phyloP scores from a whole-genome alignment of 2,888 invertebrate species.

The Sisyra nigra region DNA sequence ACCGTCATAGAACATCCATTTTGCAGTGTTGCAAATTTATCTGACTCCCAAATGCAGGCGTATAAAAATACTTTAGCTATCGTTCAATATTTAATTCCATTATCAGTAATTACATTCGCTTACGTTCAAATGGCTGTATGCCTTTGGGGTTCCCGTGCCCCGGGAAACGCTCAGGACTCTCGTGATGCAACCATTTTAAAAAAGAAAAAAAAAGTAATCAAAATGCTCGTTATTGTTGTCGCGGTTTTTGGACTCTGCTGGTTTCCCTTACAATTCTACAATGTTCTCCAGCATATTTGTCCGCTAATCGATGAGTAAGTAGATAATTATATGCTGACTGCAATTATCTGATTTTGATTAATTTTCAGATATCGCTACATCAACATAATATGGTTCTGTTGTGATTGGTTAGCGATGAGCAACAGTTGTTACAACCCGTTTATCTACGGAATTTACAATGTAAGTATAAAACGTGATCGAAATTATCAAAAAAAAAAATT shows the following conservation, averaged over 20 bases:
- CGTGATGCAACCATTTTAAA: slow-evolving; percentile 63
- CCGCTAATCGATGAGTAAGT: slow-evolving; percentile 54
- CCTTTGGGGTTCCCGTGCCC: slow-evolving; percentile 64
- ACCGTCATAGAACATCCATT: slow-evolving; percentile 36
- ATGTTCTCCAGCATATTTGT: slow-evolving; percentile 52
- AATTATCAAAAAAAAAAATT: background rate
- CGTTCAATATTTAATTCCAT: slow-evolving; percentile 56
- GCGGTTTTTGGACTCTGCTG: slow-evolving; percentile 68
- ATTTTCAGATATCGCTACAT: slow-evolving; percentile 56
- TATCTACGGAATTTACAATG: slow-evolving; percentile 79
- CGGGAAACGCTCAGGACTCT: slow-evolving; percentile 62
- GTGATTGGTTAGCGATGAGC: slow-evolving; percentile 79
- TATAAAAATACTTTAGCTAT: slow-evolving; percentile 39
- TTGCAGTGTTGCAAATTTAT: slow-evolving; percentile 37
- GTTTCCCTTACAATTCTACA: slow-evolving; percentile 64
- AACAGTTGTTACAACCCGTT: slow-evolving; percentile 84
- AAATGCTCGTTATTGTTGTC: slow-evolving; percentile 77
- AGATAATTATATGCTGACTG: slow-evolving; percentile 8
- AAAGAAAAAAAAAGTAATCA: slow-evolving; percentile 77
- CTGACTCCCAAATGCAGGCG: slow-evolving; percentile 34
- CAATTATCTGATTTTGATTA: slow-evolving; percentile 2
- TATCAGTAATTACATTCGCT: slow-evolving; percentile 66
- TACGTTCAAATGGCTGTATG: slow-evolving; percentile 67
- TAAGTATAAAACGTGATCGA: slow-evolving; percentile 33
- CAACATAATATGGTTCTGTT: slow-evolving; percentile 73